Evolutionary conservation across 2,888 invertebrate genomes (phyloP), one percentile per base, ranked within the genome.

Genomic region (Drosophila helvetica): DNA sequence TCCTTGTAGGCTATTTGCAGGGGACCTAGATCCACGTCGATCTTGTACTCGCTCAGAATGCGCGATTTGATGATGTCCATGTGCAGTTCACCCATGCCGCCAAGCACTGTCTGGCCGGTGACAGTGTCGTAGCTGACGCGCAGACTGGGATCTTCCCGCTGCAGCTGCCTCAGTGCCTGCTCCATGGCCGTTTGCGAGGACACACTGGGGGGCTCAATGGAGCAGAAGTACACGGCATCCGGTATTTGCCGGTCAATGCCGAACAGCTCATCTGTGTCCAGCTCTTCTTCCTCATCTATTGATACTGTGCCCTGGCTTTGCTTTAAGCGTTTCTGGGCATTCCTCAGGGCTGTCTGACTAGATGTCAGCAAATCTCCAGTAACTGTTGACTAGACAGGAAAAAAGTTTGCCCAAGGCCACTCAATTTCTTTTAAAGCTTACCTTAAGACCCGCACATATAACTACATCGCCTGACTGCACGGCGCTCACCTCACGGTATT

Each of bases 71-170:
- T 96, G 68, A 99, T 96, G 77, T 99, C 99, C 70, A 99, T 93
- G 90, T 99, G 99, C 1, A 99, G 93, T 92, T 99, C 99, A 1
- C 99, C 99, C 99, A 99, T 99, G 15, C 99, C 96, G 60, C 95
- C 96, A 3, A 98, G 93, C 55, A 98, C 95, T 0, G 96, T 96
- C 93, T 99, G 98, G 0, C 96, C 97, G 0, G 96, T 96, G 70
- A 97, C 97, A 2, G 93, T 91, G 89, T 98, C 96, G 15, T 94
- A 92, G 47, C 93, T 93, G 8, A 98, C 96, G 75, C 95, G 92
- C 52, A 98, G 93, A 90, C 98, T 98, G 4, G 99, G 99, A 93
- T 99, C 99, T 92, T 99, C 99, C 17, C 96, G 93, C 90, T 95
- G 95, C 57, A 99, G 92, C 90, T 97, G 95, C 5, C 92, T 93